Percentiles rank a stretch among this genome's conserved stretches.
These are phyloP conservation scores for Drosophila parabipectinata DNA, from an alignment of 1,140 invertebrate genomes.

Conservation along the genomic window DNA sequence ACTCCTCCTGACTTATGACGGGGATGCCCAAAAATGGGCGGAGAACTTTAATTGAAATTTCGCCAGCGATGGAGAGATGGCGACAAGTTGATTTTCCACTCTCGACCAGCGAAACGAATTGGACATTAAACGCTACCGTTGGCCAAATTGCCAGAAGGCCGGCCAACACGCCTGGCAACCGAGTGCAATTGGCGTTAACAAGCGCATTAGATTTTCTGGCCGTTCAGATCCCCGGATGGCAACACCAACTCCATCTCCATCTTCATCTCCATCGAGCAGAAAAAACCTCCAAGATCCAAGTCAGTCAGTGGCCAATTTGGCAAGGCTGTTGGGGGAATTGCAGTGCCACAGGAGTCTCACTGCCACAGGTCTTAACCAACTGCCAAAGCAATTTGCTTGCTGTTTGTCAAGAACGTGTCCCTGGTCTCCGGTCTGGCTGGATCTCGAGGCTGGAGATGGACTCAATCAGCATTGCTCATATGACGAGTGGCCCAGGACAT, in stretches of 20 bases:
- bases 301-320: slow-evolving; percentile 74
- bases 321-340: slow-evolving; percentile 79
- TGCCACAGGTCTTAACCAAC: slow-evolving; percentile 60
- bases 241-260: slow-evolving; percentile 6
- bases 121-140: slow-evolving; percentile 82
- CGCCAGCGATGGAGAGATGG: slow-evolving; percentile 32
- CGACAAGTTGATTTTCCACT: slow-evolving; percentile 82
- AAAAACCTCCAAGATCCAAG: slow-evolving; percentile 9
- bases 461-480: slow-evolving; percentile 52
- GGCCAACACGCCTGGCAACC: slow-evolving; percentile 43
- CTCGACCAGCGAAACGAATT: slow-evolving; percentile 70
- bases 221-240: slow-evolving; percentile 10
- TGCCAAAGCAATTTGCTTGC: slow-evolving; percentile 75
- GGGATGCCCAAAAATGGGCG: slow-evolving; percentile 42
- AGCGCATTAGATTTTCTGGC: slow-evolving; percentile 68
- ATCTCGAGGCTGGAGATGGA: slow-evolving; percentile 12
- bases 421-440: slow-evolving; percentile 10
- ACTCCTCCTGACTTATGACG: slow-evolving; percentile 35
- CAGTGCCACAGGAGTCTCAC: slow-evolving; percentile 12
- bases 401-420: slow-evolving; percentile 58
- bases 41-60: slow-evolving; percentile 78
- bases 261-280: not conserved
- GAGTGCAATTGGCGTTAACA: slow-evolving; percentile 75
- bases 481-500: slow-evolving; percentile 51
- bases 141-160: slow-evolving; percentile 70